Base-by-base conservation (phyloP, 2,888 invertebrate species). In the Agapetus fuscipes region DNA sequence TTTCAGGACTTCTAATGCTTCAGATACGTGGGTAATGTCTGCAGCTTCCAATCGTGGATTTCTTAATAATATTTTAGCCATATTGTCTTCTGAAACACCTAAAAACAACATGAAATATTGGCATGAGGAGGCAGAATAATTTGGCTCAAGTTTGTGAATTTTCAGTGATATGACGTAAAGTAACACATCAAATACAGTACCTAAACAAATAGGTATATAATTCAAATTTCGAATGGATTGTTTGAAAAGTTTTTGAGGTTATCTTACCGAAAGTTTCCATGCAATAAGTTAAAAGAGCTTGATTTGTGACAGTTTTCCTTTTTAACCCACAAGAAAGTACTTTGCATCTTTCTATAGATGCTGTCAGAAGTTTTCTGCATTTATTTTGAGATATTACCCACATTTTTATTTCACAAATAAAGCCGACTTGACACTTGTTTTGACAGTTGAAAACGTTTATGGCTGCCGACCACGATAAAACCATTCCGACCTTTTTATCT, bases 1-100 rank as follows among this genome's bases (percentile, higher is more conserved):
- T 48, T 48, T 34, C 34, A 39, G 28, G 10, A 36, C 30, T 17
- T 42, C 7, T 2, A 42, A n/a, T 15, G 34, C 31, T 25, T 35
- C 34, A 7, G 30, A 13, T n/a, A 45, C 17, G 6, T 32, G 34
- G 25, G 26, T 10, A 6, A 24, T 9, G 14, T 34, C 17, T 9
- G 26, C n/a, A 5, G 16, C 13, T 30, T 36, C 17, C 13, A 37
- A 30, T 11, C 30, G 20, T 2, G 32, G 16, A 30, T 39, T n/a
- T 30, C 26, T 14, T 11, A n/a, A 9, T 4, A 45, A 14, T 12
- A 41, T 31, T 9, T 6, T 11, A 3, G 11, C 20, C 11, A 32
- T 17, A 11, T 17, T 10, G 1, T 2, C 17, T 10, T n/a, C 20
- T 17, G 20, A 6, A n/a, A 20, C 9, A 20, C 9, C 20, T 20